These are phyloP conservation scores for Clarias gariepinus DNA, from an alignment of 2,113 vertebrate genomes.

Conservation along the genomic window DNA sequence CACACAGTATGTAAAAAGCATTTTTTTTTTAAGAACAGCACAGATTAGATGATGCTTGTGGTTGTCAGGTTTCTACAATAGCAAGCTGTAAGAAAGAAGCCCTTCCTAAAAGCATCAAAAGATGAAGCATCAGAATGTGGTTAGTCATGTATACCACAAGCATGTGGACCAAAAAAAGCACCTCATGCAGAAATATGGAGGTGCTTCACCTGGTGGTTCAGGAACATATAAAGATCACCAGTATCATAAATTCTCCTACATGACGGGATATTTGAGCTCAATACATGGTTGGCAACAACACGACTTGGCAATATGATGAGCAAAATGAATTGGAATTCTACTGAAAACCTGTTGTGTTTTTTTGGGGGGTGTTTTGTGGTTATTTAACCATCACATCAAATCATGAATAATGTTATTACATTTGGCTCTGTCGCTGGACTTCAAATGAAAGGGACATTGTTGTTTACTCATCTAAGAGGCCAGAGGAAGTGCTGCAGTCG, in stretches of 20 bases:
- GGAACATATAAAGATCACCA: not conserved
- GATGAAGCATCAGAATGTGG: not conserved
- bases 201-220: not conserved
- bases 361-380: slow-evolving; percentile 28
- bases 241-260: not conserved
- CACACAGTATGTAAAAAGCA: not conserved
- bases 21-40: not conserved
- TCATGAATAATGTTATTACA: slow-evolving; percentile 71
- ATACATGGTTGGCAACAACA: not conserved
- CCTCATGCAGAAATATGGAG: not conserved
- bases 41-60: not conserved
- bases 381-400: slow-evolving; percentile 62
- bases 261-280: not conserved
- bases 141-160: not conserved
- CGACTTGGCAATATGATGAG: not conserved
- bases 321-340: not conserved
- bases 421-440: slow-evolving; percentile 60
- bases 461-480: slow-evolving; percentile 65
- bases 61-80: not conserved
- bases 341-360: not conserved
- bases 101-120: not conserved
- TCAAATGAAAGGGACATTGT: slow-evolving; percentile 66
- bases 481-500: slow-evolving; percentile 64
- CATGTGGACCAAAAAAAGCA: not conserved
- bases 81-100: not conserved